These are phyloP conservation scores for Lordiphosa andalusiaca DNA, from an alignment of 2,888 invertebrate species.

Conservation along the genomic window DNA sequence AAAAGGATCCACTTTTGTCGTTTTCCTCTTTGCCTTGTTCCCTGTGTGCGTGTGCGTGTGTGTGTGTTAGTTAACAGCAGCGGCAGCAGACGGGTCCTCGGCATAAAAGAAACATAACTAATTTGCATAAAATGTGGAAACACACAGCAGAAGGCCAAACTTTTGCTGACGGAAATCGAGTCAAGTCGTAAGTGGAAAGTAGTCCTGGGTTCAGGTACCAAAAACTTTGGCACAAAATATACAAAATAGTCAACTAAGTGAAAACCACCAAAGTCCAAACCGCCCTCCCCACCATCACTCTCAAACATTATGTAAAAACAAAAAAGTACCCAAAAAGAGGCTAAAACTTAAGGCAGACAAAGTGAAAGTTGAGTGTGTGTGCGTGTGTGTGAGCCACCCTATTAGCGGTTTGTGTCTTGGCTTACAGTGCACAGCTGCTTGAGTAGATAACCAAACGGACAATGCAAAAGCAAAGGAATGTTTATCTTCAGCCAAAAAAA, in stretches of 20 bases:
- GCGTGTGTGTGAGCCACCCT: constrained; percentile 28
- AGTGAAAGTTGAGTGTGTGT: constrained; percentile 58
- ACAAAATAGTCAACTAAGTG: constrained; percentile 66
- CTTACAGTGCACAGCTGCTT: constrained; percentile 6
- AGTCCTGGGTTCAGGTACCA: constrained; percentile 40
- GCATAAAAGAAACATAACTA: constrained; percentile 74
- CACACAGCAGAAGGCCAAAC: constrained; percentile 36
- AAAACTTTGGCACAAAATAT: constrained; percentile 46
- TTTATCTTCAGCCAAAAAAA: no score
- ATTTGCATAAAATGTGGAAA: constrained; percentile 71
- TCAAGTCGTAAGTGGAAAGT: constrained; percentile 52
- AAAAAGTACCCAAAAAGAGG: constrained; percentile 15
- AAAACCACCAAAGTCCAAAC: constrained; percentile 41
- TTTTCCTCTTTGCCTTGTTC: not conserved
- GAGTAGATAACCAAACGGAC: constrained; percentile 11
- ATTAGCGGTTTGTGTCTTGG: constrained; percentile 60
- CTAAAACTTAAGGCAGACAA: constrained; percentile 58
- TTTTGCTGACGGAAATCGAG: constrained; percentile 58
- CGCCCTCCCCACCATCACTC: constrained; percentile 3
- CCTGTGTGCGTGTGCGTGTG: not conserved
- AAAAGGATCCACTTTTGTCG: constrained; percentile 36
- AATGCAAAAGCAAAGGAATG: constrained; percentile 13
- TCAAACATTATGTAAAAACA: constrained; percentile 2
- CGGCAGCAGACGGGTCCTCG: constrained; percentile 22
- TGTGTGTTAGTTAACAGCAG: constrained; percentile 42